A percentile compares a stretch with the other conserved stretches of the same genome.
phyloP scores from a whole-genome alignment of 2,888 invertebrate species.

The Aproaerema taeniolella region DNA sequence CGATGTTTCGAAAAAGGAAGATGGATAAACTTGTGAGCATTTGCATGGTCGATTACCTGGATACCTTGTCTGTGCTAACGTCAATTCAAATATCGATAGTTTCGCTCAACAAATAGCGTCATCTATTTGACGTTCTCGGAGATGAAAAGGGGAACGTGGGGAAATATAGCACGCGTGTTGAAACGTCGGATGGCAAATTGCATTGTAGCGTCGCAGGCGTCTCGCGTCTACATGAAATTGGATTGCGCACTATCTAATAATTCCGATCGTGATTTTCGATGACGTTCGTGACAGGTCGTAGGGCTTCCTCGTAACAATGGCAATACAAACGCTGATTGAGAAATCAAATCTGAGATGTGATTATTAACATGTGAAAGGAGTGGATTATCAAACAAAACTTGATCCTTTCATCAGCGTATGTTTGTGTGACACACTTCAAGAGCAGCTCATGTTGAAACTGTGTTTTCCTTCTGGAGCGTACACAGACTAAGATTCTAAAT shows the following conservation, averaged over 20 bases:
- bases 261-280: conserved; percentile 58
- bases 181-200: conserved; percentile 57
- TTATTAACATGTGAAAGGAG: conserved; percentile 5
- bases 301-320: neutral
- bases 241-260: conserved; percentile 63
- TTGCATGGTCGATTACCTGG: conserved; percentile 1
- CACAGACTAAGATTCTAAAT: no score
- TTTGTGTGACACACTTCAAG: no score
- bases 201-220: conserved; percentile 52
- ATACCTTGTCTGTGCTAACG: conserved; percentile 18
- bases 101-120: conserved; percentile 41
- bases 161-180: conserved; percentile 44
- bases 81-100: conserved; percentile 39
- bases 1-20: neutral
- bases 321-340: conserved; percentile 5
- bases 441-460: no score
- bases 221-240: conserved; percentile 52
- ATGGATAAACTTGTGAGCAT: neutral
- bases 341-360: conserved; percentile 3
- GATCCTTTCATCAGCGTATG: no score
- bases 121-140: conserved; percentile 33
- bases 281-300: conserved; percentile 48
- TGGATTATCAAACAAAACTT: no score
- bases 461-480: neutral
- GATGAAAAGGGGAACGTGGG: conserved; percentile 46